A percentile compares a stretch with the other conserved stretches of the same genome.
phyloP scores from a whole-genome alignment of 2,888 invertebrate species.

The Charanyca ferruginea region DNA sequence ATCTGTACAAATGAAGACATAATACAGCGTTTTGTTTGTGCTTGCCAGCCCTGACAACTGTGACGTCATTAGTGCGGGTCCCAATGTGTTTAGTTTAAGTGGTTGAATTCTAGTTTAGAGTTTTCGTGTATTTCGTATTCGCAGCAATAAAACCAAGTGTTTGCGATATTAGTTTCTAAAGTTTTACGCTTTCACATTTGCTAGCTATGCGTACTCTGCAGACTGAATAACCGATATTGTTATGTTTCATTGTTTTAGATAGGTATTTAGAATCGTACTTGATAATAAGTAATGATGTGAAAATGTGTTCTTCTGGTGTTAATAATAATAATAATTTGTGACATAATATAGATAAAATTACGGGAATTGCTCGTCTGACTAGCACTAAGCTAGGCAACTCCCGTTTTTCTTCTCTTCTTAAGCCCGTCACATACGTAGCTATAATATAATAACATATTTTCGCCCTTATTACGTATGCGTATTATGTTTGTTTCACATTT shows the following conservation, averaged over 20 bases:
- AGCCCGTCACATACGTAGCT: too few species aligned
- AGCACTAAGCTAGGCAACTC: too few species aligned
- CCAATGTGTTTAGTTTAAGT: constrained; percentile 62
- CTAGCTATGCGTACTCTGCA: constrained; percentile 7
- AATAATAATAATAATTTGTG: background rate
- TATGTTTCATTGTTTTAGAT: constrained; percentile 1
- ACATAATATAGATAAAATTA: too few species aligned
- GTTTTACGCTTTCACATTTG: constrained; percentile 29
- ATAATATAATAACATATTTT: too few species aligned
- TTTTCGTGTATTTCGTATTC: constrained; percentile 58
- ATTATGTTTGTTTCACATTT: too few species aligned
- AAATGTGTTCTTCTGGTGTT: too few species aligned
- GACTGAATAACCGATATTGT: constrained; percentile 15
- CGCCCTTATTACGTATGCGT: too few species aligned
- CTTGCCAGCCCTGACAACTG: constrained; percentile 65
- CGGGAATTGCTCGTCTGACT: background rate
- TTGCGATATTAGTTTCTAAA: constrained; percentile 57
- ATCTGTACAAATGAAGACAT: constrained; percentile 79
- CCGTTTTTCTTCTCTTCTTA: too few species aligned
- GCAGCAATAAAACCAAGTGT: constrained; percentile 57
- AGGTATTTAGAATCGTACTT: background rate
- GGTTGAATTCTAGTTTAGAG: constrained; percentile 55
- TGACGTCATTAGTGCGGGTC: constrained; percentile 63
- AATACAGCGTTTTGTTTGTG: constrained; percentile 69
- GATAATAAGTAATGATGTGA: background rate